Conservation (phyloP, 2,113 vertebrate genomes). For the Ctenomys sociabilis region DNA sequence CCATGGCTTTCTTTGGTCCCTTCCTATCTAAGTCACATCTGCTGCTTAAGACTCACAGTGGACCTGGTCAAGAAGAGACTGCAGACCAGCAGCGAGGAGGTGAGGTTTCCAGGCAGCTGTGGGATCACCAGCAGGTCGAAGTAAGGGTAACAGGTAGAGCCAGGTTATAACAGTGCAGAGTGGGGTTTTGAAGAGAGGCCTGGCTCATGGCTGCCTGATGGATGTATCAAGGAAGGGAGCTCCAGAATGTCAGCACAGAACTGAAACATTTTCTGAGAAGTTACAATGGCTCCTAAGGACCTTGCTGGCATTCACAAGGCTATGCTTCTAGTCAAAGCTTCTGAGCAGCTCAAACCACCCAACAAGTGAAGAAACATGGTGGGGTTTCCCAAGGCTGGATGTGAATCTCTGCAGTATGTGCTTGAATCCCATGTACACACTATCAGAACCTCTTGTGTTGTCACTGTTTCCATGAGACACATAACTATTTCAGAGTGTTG, state of each 20-base stretch:
- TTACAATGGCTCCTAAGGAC: background rate
- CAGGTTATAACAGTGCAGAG: background rate
- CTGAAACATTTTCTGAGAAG: conserved; percentile 16
- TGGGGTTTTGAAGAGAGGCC: background rate
- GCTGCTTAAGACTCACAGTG: background rate
- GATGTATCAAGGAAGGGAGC: background rate
- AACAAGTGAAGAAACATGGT: background rate
- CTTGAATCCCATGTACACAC: conserved; percentile 1
- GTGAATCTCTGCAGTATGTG: background rate
- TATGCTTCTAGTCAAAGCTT: background rate
- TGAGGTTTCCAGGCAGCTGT: background rate
- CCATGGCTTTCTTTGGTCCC: background rate
- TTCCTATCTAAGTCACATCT: background rate
- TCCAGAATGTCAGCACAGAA: background rate
- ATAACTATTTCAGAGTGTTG: conserved; percentile 13
- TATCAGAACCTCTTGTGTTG: conserved; percentile 10
- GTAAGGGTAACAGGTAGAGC: background rate
- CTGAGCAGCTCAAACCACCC: conserved; percentile 8
- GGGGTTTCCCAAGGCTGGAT: background rate
- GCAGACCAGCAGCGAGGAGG: background rate
- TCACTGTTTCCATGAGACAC: conserved; percentile 19
- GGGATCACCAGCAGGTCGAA: background rate
- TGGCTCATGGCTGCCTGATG: background rate
- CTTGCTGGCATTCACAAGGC: background rate
- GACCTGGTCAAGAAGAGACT: background rate